Conservation (phyloP, 2,797 vertebrate genomes). For the Zalophus californianus region DNA sequence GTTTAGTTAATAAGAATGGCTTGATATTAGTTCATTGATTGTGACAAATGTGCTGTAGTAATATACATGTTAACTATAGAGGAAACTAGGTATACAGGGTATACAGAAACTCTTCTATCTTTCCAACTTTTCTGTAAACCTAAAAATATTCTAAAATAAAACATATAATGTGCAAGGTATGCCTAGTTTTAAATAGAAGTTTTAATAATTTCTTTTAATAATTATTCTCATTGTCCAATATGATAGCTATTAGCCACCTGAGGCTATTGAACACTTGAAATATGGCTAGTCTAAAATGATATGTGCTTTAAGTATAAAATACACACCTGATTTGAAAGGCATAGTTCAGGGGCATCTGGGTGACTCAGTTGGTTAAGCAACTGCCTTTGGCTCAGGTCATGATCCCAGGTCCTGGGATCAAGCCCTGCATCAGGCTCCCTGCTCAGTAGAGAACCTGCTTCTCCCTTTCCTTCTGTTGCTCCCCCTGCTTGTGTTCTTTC, state of each 20-base stretch:
- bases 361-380: background rate
- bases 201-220: background rate
- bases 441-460: no score
- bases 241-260: background rate
- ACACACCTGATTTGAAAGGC: background rate
- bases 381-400: background rate
- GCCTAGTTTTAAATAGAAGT: background rate
- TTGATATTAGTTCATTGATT: background rate
- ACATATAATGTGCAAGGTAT: background rate
- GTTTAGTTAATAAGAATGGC: background rate
- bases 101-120: background rate
- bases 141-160: background rate
- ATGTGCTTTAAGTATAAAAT: background rate
- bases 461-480: no score
- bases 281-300: background rate
- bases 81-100: background rate
- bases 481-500: no score
- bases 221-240: background rate
- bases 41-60: background rate
- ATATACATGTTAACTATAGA: background rate
- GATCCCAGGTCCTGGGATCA: no score
- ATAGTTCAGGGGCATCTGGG: background rate
- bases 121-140: background rate
- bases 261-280: background rate
- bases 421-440: no score